phyloP scores from a whole-genome alignment of 2,113 vertebrate species.

The Sphaerodactylus townsendi region DNA sequence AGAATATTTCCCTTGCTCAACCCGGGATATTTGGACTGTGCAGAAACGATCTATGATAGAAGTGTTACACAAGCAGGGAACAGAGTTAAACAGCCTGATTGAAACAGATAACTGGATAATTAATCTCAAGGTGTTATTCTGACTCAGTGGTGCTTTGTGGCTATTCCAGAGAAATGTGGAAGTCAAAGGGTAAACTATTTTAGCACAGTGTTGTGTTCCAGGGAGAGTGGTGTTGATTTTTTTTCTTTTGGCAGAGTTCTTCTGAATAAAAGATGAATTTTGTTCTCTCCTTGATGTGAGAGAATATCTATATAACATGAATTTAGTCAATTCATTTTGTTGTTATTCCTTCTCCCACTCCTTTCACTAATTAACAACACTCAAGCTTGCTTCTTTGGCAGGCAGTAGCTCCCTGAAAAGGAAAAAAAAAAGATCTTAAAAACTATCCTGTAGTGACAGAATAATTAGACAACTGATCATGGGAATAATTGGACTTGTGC shows the following conservation, averaged over 20 bases:
- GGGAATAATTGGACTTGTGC: conserved; percentile 61
- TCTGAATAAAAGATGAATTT: conserved; percentile 64
- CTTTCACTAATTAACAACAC: conserved; percentile 64
- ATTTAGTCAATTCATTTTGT: conserved; percentile 56
- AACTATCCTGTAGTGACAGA: conserved; percentile 44
- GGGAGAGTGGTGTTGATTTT: not conserved
- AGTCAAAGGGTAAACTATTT: conserved; percentile 52
- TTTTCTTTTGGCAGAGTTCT: conserved; percentile 35
- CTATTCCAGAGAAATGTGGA: not conserved
- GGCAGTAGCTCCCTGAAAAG: conserved; percentile 57
- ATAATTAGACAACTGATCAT: conserved; percentile 68
- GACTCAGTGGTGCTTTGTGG: conserved; percentile 48
- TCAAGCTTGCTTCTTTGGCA: conserved; percentile 57
- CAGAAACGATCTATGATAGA: no score
- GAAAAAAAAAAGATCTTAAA: conserved; percentile 42
- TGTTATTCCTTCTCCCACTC: conserved; percentile 50
- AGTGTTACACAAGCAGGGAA: conserved; percentile 37
- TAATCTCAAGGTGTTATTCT: conserved; percentile 58
- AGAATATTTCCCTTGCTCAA: no score
- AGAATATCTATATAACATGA: conserved; percentile 47
- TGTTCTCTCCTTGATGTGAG: conserved; percentile 32
- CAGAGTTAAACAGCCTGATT: conserved; percentile 54
- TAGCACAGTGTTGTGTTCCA: conserved; percentile 16
- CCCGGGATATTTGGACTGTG: no score
- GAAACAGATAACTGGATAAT: conserved; percentile 40